Conservation (phyloP, 2,113 vertebrate species). For the Canis aureus region DNA sequence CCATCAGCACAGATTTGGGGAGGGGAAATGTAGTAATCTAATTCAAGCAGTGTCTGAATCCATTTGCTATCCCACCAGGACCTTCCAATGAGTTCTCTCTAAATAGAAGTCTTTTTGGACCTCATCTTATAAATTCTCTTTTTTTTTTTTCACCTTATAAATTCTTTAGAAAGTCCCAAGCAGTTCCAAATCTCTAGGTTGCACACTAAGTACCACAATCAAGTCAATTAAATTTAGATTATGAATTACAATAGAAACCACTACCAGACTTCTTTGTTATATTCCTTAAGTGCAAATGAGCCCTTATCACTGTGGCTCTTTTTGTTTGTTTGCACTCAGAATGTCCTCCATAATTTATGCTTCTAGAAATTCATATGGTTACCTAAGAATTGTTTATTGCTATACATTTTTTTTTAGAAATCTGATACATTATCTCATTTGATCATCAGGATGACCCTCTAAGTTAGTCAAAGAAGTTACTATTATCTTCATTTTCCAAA, state of each 20-base stretch:
- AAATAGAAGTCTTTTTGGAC: not conserved
- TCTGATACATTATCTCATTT: not conserved
- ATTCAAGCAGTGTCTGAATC: not conserved
- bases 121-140: not conserved
- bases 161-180: not conserved
- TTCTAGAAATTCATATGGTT: not conserved
- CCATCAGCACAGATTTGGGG: not conserved
- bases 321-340: not conserved
- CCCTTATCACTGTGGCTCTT: not conserved
- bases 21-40: not conserved
- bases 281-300: not conserved
- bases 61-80: not conserved
- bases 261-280: not conserved
- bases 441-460: not conserved
- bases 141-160: not conserved
- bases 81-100: not conserved
- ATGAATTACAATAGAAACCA: not conserved
- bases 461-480: not conserved
- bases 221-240: constrained; percentile 7
- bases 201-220: not conserved
- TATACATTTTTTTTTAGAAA: not conserved
- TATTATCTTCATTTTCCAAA: constrained; percentile 20
- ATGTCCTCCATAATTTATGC: not conserved
- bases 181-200: not conserved
- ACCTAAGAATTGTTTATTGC: not conserved